A percentile compares a stretch with the other conserved stretches of the same genome.
These are phyloP conservation scores for Cossypha polioptera DNA, from an alignment of 2,797 vertebrate genomes.

Conservation along the genomic window DNA sequence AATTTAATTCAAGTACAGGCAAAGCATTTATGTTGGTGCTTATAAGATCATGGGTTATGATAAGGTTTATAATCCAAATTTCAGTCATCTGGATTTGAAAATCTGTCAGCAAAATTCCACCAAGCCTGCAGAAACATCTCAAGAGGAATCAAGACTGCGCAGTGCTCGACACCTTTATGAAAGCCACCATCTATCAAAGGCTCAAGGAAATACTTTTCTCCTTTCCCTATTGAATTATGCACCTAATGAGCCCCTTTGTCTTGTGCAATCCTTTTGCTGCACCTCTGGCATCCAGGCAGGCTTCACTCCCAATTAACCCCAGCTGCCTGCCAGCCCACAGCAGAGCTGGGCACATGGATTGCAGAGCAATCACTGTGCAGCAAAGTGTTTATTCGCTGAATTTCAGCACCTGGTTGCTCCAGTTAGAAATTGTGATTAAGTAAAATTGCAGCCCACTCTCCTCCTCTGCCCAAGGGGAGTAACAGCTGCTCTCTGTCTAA, in stretches of 20 bases:
- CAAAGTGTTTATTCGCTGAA: not conserved
- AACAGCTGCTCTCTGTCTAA: not conserved
- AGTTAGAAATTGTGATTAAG: not conserved
- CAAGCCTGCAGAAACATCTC: not conserved
- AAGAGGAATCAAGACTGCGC: accelerated
- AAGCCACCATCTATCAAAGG: not conserved
- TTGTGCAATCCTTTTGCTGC: not conserved
- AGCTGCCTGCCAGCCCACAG: accelerated
- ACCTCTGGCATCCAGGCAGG: not conserved
- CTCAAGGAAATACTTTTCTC: not conserved
- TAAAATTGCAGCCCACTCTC: not conserved
- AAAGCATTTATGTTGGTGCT: not conserved
- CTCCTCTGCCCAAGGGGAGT: not conserved
- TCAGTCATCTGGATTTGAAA: not conserved
- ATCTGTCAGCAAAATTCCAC: not conserved
- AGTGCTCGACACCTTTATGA: not conserved
- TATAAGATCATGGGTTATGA: accelerated
- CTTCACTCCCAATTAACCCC: not conserved
- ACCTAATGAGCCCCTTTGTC: not conserved
- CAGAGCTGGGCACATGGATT: not conserved
- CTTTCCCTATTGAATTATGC: not conserved
- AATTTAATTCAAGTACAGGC: not conserved
- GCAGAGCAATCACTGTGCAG: not conserved
- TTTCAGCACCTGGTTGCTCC: not conserved
- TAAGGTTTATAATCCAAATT: not conserved